A percentile compares a stretch with the other conserved stretches of the same genome.
These are phyloP conservation scores for Athetis lepigone DNA, from an alignment of 2,888 invertebrate genomes.

Conservation along the genomic window DNA sequence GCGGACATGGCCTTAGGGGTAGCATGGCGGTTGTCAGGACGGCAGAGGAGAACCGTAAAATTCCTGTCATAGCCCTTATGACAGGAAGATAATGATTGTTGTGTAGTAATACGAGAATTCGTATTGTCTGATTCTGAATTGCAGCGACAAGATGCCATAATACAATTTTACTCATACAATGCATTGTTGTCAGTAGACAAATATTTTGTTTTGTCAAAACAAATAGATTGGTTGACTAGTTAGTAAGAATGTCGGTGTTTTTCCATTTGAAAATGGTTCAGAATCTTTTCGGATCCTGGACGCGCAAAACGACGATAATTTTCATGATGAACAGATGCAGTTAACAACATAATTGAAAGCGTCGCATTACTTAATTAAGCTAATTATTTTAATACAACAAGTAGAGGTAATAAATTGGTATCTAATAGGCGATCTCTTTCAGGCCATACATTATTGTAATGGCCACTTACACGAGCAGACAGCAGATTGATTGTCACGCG, in stretches of 20 bases:
- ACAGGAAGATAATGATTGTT: neutral
- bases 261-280: no score
- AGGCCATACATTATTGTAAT: conserved; percentile 24
- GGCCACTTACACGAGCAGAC: conserved; percentile 28
- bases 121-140: conserved; percentile 9
- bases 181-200: conserved; percentile 16
- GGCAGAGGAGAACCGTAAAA: no score
- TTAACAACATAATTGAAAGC: conserved; percentile 5
- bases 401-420: conserved; percentile 21
- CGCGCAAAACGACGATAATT: no score
- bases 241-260: neutral
- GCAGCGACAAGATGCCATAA: neutral
- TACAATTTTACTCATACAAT: conserved; percentile 9
- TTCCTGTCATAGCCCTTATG: no score
- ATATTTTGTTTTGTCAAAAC: neutral
- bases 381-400: conserved; percentile 2
- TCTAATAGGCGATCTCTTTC: conserved; percentile 17
- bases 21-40: no score
- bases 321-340: no score
- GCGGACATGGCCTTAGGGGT: no score
- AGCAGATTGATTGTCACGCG: conserved; percentile 48
- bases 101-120: conserved; percentile 1
- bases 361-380: neutral
- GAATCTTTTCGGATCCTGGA: no score
- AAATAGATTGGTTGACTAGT: neutral